A percentile compares a stretch with the other conserved stretches of the same genome.
Conservation (phyloP, 2,797 vertebrate species). For the Microtus agrestis region DNA sequence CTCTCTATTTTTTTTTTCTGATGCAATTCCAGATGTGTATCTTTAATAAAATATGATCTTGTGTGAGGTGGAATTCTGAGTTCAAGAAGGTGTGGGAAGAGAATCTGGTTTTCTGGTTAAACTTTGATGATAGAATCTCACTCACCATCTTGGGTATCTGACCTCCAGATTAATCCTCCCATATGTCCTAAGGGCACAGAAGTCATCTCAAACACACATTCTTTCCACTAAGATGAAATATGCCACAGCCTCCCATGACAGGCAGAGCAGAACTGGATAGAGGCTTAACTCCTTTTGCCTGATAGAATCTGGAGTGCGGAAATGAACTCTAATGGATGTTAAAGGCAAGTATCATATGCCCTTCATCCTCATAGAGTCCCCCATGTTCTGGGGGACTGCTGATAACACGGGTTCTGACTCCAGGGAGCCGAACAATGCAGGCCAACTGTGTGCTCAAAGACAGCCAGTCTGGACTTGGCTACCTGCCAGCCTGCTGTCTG, state of each 20-base stretch:
- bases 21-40: constrained; percentile 38
- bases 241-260: neutral
- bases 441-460: neutral
- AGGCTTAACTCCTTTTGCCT: neutral
- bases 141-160: neutral
- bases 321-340: neutral
- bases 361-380: neutral
- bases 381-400: neutral
- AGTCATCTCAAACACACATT: constrained; percentile 13
- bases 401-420: neutral
- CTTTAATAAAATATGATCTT: neutral
- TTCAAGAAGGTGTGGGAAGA: neutral
- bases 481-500: neutral
- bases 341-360: neutral
- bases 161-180: constrained; percentile 40
- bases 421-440: neutral
- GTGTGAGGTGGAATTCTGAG: neutral
- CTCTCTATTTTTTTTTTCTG: constrained; percentile 11
- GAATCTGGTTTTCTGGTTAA: constrained; percentile 53
- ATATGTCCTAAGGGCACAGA: neutral
- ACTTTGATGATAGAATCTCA: neutral
- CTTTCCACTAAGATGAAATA: constrained; percentile 23
- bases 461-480: neutral
- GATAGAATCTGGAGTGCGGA: neutral
- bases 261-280: neutral